phyloP scores from a whole-genome alignment of 2,113 vertebrate genomes.

The Pelvicachromis taeniatus region DNA sequence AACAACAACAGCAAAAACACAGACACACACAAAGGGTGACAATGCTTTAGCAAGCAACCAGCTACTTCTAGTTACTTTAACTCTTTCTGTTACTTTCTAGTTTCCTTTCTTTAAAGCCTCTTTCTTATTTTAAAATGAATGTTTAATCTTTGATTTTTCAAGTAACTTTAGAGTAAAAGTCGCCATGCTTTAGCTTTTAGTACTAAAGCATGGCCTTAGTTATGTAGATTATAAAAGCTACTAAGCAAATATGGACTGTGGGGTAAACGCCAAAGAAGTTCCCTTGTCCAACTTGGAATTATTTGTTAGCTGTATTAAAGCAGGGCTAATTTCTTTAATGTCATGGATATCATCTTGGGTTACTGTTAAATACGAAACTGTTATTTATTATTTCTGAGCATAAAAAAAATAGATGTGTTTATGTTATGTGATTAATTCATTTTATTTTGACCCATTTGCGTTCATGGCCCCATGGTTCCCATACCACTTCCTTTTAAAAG shows the following conservation, averaged over 20 bases:
- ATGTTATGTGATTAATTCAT: neutral
- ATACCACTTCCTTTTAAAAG: conserved; percentile 3
- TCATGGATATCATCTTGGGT: neutral
- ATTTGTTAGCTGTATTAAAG: neutral
- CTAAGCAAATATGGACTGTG: no score
- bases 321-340: neutral
- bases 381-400: neutral
- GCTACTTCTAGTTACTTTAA: neutral
- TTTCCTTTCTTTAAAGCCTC: neutral
- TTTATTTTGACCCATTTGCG: conserved; percentile 25
- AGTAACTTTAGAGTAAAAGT: no score
- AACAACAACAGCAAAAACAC: neutral
- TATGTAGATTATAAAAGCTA: no score
- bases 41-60: neutral
- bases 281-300: neutral
- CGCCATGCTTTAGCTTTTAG: no score
- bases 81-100: neutral
- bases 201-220: no score
- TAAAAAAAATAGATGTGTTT: neutral
- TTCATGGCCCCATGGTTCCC: neutral
- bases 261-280: neutral
- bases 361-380: neutral
- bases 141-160: no score
- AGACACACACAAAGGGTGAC: neutral
- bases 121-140: neutral